A percentile compares a stretch with the other conserved stretches of the same genome.
Evolutionary conservation across 2,797 vertebrate species (phyloP).

Genomic region (Schizothorax lantsangensis): DNA sequence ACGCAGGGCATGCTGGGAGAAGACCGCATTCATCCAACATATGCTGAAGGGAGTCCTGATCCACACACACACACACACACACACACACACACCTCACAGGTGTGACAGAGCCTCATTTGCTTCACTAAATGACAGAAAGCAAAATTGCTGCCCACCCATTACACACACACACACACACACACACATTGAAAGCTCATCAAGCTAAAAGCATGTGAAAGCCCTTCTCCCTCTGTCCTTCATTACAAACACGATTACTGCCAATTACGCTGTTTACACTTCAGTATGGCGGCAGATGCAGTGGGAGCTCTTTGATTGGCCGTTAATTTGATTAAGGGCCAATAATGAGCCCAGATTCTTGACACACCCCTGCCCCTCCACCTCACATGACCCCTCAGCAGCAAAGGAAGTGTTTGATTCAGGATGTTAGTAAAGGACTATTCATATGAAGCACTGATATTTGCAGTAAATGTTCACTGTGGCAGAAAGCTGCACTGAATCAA

Average conservation of each 20-base stretch:
- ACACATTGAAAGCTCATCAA: slow-evolving; percentile 22
- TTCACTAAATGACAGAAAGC: slow-evolving; percentile 62
- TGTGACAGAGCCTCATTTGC: slow-evolving; percentile 48
- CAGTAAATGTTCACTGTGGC: neutral
- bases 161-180: slow-evolving; percentile 21
- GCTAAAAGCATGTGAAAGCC: slow-evolving; percentile 49
- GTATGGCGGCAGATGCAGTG: slow-evolving; percentile 25
- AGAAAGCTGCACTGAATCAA: neutral
- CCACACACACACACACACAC: neutral
- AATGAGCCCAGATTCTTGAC: slow-evolving; percentile 6
- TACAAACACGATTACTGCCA: slow-evolving; percentile 58
- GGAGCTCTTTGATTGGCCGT: slow-evolving; percentile 45
- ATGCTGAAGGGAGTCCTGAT: slow-evolving; percentile 36
- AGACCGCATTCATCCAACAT: neutral
- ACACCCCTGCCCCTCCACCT: neutral
- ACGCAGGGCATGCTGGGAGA: neutral
- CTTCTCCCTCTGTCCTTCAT: slow-evolving; percentile 57
- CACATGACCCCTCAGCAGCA: slow-evolving; percentile 1
- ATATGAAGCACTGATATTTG: neutral
- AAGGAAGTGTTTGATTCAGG: neutral
- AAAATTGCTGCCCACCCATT: neutral
- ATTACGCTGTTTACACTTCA: slow-evolving; percentile 59
- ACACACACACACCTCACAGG: slow-evolving; percentile 15
- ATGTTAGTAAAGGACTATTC: slow-evolving; percentile 1
- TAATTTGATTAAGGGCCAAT: slow-evolving; percentile 48